phyloP scores from a whole-genome alignment of 1,140 invertebrate genomes.

The Pogonomyrmex barbatus region DNA sequence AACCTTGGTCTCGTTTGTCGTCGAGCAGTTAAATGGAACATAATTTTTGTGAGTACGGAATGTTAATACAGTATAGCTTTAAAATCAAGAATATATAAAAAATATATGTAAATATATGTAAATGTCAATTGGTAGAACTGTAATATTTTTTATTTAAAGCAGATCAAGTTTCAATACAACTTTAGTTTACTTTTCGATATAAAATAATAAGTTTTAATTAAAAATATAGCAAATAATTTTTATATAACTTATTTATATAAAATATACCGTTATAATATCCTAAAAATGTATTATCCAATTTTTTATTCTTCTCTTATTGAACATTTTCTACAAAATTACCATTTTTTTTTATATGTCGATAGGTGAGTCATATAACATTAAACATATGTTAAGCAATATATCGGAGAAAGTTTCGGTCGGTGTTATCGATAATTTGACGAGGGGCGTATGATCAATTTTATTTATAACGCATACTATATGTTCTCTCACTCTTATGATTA shows the following conservation, averaged over 20 bases:
- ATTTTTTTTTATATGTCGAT: neutral
- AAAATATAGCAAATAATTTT: constrained; percentile 1
- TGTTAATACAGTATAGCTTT: neutral
- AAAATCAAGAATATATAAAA: neutral
- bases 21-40: constrained; percentile 37
- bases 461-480: neutral
- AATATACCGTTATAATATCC: neutral
- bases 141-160: constrained; percentile 17
- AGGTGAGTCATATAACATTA: constrained; percentile 37
- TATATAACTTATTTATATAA: neutral
- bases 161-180: neutral
- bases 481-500: neutral
- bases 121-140: neutral
- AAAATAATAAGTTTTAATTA: neutral
- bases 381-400: constrained; percentile 43
- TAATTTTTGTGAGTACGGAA: constrained; percentile 22
- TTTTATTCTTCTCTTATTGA: neutral
- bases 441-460: constrained; percentile 66
- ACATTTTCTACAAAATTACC: constrained; percentile 11
- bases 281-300: neutral
- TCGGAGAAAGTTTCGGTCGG: constrained; percentile 34
- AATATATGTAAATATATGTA: neutral
- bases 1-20: constrained; percentile 69
- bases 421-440: constrained; percentile 55
- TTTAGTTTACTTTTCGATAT: neutral